These are phyloP conservation scores for Eptesicus fuscus DNA, from an alignment of 2,113 vertebrate species.

Conservation along the genomic window DNA sequence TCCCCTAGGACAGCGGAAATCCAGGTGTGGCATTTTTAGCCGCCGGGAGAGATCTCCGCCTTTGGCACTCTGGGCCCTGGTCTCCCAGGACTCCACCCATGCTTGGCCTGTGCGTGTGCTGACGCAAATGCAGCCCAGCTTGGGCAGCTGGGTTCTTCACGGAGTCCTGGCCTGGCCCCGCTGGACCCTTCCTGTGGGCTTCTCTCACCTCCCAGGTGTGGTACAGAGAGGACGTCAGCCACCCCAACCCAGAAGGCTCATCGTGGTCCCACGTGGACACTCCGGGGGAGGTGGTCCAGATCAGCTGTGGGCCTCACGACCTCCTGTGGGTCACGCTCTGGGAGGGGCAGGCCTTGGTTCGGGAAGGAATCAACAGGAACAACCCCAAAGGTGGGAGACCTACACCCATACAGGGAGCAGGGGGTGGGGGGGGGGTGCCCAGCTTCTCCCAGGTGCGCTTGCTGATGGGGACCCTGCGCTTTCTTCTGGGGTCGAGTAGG, in stretches of 20 bases:
- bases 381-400: constrained; percentile 87
- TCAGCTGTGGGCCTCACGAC: constrained; percentile 94
- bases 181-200: neutral
- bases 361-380: constrained; percentile 92
- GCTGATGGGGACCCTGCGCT: constrained; percentile 26
- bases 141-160: accelerated
- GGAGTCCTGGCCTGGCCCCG: neutral
- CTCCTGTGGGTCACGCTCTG: constrained; percentile 96
- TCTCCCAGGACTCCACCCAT: accelerated
- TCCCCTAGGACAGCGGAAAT: neutral
- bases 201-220: constrained; percentile 85
- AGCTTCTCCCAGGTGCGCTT: accelerated
- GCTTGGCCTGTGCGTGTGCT: accelerated
- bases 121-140: no score
- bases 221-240: constrained; percentile 92
- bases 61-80: neutral
- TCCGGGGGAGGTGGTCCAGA: constrained; percentile 95
- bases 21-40: neutral
- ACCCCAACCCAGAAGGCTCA: constrained; percentile 93
- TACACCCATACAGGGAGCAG: accelerated
- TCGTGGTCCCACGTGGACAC: constrained; percentile 87
- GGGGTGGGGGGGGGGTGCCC: accelerated
- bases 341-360: constrained; percentile 96
- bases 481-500: constrained; percentile 69
- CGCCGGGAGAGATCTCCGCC: neutral